phyloP scores from a whole-genome alignment of 1,140 invertebrate species.

The Dinoponera quadriceps region DNA sequence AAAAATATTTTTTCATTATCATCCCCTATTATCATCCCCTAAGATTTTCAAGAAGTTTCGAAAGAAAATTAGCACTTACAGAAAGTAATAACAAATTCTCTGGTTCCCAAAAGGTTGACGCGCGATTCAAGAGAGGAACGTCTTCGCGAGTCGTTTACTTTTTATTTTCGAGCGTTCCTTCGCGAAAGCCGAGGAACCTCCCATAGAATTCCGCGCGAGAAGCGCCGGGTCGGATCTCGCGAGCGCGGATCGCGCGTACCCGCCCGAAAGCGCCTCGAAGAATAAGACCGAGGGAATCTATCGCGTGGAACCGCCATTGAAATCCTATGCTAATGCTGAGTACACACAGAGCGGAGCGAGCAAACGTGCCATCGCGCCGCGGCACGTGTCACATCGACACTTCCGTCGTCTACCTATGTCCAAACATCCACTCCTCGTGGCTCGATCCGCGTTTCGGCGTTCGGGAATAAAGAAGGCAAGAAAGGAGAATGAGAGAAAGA shows the following conservation, averaged over 20 bases:
- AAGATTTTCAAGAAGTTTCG: too few relatives aligned
- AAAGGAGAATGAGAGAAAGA: not conserved
- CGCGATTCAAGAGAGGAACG: too few relatives aligned
- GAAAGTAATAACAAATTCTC: too few relatives aligned
- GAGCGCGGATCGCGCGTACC: not conserved
- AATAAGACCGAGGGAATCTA: slow-evolving; percentile 43
- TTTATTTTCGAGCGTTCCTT: too few relatives aligned
- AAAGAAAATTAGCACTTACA: too few relatives aligned
- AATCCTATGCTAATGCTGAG: slow-evolving; percentile 58
- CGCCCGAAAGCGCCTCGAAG: slow-evolving; percentile 39
- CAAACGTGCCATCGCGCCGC: slow-evolving; percentile 34
- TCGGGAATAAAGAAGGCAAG: too few relatives aligned
- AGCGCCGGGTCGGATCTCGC: slow-evolving; percentile 19
- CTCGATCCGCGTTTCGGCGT: slow-evolving; percentile 21
- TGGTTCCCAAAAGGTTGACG: too few relatives aligned
- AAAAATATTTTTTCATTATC: too few relatives aligned
- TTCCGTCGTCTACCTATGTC: slow-evolving; percentile 54
- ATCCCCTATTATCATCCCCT: too few relatives aligned
- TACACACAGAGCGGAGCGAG: slow-evolving; percentile 35
- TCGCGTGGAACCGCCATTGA: slow-evolving; percentile 38
- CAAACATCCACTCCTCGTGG: slow-evolving; percentile 40
- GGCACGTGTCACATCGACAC: slow-evolving; percentile 57
- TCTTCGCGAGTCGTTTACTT: too few relatives aligned
- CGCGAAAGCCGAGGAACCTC: too few relatives aligned
- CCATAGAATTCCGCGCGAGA: not conserved